A percentile compares a stretch with the other conserved stretches of the same genome.
Evolutionary conservation across 2,113 vertebrate species (phyloP).

Genomic region (Entosphenus tridentatus): DNA sequence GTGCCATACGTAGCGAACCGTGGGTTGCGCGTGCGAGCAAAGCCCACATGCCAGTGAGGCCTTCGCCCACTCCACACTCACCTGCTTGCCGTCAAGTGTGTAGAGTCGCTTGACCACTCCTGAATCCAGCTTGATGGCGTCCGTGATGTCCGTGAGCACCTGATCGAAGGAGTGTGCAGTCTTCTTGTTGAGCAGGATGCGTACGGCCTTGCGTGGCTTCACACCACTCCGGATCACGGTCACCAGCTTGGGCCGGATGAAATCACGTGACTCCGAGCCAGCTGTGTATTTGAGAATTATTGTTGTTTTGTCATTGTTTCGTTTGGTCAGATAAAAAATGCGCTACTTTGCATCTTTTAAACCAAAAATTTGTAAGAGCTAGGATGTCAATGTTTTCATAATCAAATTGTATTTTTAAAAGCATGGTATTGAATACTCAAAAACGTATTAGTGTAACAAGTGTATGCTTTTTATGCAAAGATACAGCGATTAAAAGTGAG

Average conservation of each 20-base stretch:
- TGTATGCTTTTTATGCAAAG: no score
- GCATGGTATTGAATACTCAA: no score
- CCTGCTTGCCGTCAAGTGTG: conserved; percentile 85
- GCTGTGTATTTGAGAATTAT: neutral
- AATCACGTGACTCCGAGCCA: conserved; percentile 28
- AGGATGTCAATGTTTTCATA: no score
- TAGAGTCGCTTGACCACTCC: conserved; percentile 77
- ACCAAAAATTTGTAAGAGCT: no score
- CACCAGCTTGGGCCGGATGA: conserved; percentile 86
- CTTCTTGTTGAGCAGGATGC: conserved; percentile 90
- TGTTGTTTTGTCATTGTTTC: no score
- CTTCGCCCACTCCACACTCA: conserved; percentile 17
- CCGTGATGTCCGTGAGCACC: conserved; percentile 85
- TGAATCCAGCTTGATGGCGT: conserved; percentile 88
- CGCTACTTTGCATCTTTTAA: no score
- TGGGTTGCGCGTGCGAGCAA: neutral
- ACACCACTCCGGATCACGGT: conserved; percentile 89
- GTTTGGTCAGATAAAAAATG: no score
- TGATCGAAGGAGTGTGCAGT: conserved; percentile 94
- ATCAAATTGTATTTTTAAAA: no score
- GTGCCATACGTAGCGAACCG: no score
- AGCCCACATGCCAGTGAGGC: neutral
- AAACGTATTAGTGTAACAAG: no score
- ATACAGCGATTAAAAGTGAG: no score
- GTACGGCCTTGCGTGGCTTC: conserved; percentile 79